Conservation (phyloP, 2,888 invertebrate genomes). For the Agonopterix arenella region DNA sequence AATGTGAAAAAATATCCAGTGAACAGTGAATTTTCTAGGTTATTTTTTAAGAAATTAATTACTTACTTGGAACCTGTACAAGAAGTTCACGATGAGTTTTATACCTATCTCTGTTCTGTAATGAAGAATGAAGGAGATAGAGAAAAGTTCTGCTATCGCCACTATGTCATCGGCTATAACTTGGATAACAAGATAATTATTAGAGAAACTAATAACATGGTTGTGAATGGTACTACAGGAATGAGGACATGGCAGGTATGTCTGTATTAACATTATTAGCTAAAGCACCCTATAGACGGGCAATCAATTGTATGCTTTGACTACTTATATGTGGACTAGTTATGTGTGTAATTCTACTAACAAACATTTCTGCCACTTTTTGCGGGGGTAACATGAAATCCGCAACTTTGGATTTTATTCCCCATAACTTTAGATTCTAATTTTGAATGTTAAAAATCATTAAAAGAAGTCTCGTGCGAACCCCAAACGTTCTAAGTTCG, state of each 20-base stretch:
- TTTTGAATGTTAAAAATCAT: no score
- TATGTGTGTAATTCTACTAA: no score
- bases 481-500: no score
- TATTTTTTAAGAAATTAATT: conserved; percentile 81
- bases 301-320: no score
- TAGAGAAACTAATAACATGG: conserved; percentile 83
- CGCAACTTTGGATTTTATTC: no score
- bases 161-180: conserved; percentile 73
- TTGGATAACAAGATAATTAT: conserved; percentile 69
- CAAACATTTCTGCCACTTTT: no score
- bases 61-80: conserved; percentile 70
- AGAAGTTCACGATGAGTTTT: conserved; percentile 82
- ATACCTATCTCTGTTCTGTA: conserved; percentile 73
- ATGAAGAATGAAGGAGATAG: conserved; percentile 46
- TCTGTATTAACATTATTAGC: no score
- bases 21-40: conserved; percentile 77
- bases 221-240: conserved; percentile 88
- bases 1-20: conserved; percentile 78
- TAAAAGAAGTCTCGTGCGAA: no score
- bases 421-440: no score
- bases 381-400: no score
- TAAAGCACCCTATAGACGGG: no score
- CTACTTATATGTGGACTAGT: no score
- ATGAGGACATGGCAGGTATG: conserved; percentile 86
- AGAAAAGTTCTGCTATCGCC: conserved; percentile 75